A percentile compares a stretch with the other conserved stretches of the same genome.
phyloP scores from a whole-genome alignment of 2,888 invertebrate species.

The Agapetus fuscipes region DNA sequence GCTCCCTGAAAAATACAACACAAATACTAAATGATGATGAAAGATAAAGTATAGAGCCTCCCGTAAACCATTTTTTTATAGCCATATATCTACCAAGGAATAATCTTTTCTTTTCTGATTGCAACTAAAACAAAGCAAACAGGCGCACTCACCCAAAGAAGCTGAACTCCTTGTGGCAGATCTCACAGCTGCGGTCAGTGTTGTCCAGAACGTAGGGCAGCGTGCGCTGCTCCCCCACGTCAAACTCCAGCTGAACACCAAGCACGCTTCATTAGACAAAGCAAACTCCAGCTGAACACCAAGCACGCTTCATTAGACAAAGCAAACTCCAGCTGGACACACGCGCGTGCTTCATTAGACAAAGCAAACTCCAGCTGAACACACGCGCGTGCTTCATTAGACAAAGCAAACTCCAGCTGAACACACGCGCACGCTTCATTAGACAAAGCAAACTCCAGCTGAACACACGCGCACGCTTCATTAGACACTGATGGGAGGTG shows the following conservation, averaged over 20 bases:
- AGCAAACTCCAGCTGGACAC: constrained; percentile 12
- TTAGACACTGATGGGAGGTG: no score
- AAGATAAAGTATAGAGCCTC: background rate
- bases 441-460: background rate
- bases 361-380: constrained; percentile 13
- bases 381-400: background rate
- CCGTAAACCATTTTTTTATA: no score
- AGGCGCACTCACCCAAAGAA: constrained; percentile 13
- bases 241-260: constrained; percentile 12
- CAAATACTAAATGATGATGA: background rate
- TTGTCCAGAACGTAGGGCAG: constrained; percentile 15
- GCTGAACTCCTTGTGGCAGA: constrained; percentile 18
- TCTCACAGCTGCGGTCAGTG: constrained; percentile 18
- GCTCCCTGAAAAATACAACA: constrained; percentile 12
- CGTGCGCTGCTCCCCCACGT: constrained; percentile 15
- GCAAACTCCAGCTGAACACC: constrained; percentile 12
- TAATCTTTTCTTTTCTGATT: background rate
- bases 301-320: background rate
- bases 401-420: background rate
- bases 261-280: background rate
- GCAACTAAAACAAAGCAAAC: background rate
- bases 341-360: background rate
- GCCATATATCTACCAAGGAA: no score
- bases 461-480: background rate
- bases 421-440: background rate